A percentile compares a stretch with the other conserved stretches of the same genome.
Evolutionary conservation across 2,797 vertebrate species (phyloP).

Genomic region (Lycodopsis pacificus): DNA sequence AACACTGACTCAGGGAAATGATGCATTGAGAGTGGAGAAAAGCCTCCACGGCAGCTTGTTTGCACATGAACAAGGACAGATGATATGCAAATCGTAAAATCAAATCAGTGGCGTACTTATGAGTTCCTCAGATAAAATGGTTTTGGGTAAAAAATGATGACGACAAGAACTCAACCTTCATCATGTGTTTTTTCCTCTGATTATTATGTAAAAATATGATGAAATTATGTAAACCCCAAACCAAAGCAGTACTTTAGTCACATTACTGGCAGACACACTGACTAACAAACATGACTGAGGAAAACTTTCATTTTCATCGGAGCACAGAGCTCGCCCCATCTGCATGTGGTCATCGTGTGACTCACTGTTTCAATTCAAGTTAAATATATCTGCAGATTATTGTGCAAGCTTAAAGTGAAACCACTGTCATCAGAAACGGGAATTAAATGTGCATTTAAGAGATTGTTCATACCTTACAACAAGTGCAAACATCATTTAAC

Average conservation of each 20-base stretch:
- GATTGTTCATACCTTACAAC: neutral
- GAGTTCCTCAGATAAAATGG: too few species aligned
- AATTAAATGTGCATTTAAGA: neutral
- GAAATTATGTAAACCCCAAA: constrained; percentile 11
- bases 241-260: neutral
- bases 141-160: neutral
- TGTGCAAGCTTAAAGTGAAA: constrained; percentile 17
- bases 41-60: neutral
- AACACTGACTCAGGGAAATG: neutral
- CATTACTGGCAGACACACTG: neutral
- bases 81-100: neutral
- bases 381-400: neutral
- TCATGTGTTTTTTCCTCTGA: neutral
- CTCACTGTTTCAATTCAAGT: neutral
- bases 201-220: constrained; percentile 7
- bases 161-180: neutral
- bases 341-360: constrained; percentile 2
- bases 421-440: neutral
- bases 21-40: neutral
- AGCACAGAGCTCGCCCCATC: neutral
- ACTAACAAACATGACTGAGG: neutral
- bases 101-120: neutral
- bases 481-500: neutral
- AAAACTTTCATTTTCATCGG: neutral
- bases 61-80: neutral